These are phyloP conservation scores for Choristoneura fumiferana DNA, from an alignment of 1,140 invertebrate species.

Conservation along the genomic window DNA sequence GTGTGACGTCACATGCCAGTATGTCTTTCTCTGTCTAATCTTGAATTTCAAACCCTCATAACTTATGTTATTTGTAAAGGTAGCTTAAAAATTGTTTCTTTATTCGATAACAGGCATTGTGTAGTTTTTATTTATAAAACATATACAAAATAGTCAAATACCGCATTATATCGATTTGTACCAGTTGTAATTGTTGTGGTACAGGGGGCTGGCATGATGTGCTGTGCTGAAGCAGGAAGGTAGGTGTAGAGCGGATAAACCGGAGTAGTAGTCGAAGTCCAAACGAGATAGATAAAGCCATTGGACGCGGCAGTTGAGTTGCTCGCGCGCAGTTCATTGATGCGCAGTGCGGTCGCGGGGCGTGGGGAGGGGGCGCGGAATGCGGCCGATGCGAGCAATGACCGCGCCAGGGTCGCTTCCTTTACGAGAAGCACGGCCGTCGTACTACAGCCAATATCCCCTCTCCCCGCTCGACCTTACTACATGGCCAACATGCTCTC, in stretches of 20 bases:
- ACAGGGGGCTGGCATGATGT: too few relatives aligned
- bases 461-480: constrained; percentile 43
- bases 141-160: too few relatives aligned
- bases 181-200: too few relatives aligned
- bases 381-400: constrained; percentile 75
- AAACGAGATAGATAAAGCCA: constrained; percentile 52
- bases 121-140: too few relatives aligned
- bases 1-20: too few relatives aligned
- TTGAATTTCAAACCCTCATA: too few relatives aligned
- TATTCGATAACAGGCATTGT: too few relatives aligned
- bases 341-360: constrained; percentile 61
- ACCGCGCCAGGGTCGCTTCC: constrained; percentile 76
- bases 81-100: too few relatives aligned
- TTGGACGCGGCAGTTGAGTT: constrained; percentile 52
- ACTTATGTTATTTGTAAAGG: too few relatives aligned
- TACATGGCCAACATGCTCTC: constrained; percentile 50
- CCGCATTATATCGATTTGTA: too few relatives aligned
- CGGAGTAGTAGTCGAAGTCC: constrained; percentile 24
- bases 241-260: constrained; percentile 34
- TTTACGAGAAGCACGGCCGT: constrained; percentile 74
- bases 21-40: too few relatives aligned
- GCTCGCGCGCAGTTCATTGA: constrained; percentile 73
- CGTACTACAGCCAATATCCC: constrained; percentile 67
- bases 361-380: constrained; percentile 60
- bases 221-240: constrained; percentile 35